Base-by-base conservation (phyloP, 2,888 invertebrate genomes). In the Pherbina coryleti region DNA sequence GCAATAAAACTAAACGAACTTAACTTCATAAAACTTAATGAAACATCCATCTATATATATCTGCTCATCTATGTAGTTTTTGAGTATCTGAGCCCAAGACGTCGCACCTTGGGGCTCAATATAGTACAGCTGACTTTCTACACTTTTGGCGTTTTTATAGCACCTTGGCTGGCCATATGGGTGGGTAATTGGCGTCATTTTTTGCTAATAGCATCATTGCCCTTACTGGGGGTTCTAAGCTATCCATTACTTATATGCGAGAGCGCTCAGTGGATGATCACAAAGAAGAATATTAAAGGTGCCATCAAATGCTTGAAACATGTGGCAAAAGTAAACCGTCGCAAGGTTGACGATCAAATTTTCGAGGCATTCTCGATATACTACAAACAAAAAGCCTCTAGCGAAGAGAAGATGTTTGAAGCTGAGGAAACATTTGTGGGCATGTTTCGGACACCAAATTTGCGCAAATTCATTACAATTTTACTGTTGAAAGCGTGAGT, bases 231-330 rank as follows among this genome's bases (percentile, higher is more conserved):
- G 0, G 89, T 92, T 0, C 84, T 91, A 19, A 67, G 83, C 2
- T 92, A 91, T 82, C 92, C 92, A 60, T 86, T 91, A 8, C 82
- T 92, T 11, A 90, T 90, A 22, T 92, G 92, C 1, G 92, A 93
- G 86, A 92, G 92, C 80, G 92, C 92, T 0, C 91, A 92, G 80
- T 93, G 93, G 93, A 84, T 92, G 51, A 88, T 92, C 7, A 91
- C 92, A 77, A 90, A 91, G 83, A 90, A 91, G 25, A 86, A 88
- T 77, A 89, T 90, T 4, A 89, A 91, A 37, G 86, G 90, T 60
- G 92, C 92, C 0, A 89, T 92, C 11, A 82, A 86, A 28, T 91
- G 92, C 78, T 91, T 92, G 79, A 88, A 90, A 81, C 88, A 88
- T 79, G 91, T 92, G 25, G 92, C 93, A 0, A 89, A 88, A 81